Conservation (phyloP, 2,888 invertebrate genomes). For the Protula sp. region DNA sequence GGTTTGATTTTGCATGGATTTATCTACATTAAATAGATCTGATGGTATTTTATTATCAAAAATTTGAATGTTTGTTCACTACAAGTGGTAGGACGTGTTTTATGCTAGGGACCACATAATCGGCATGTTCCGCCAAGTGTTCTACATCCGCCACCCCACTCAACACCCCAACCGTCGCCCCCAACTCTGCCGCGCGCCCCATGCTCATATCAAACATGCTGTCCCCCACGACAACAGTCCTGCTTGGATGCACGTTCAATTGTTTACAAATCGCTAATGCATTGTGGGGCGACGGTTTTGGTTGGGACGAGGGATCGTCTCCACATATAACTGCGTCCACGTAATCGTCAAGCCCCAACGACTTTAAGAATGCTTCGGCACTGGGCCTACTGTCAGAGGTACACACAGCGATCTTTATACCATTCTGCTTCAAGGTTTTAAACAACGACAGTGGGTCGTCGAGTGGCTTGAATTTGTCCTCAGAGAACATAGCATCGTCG, state of each 20-base stretch:
- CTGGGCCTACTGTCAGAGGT: conserved; percentile 49
- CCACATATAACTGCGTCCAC: conserved; percentile 56
- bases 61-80: too few relatives aligned
- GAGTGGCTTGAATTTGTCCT: conserved; percentile 1
- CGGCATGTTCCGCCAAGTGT: conserved; percentile 34
- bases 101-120: conserved; percentile 38
- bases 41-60: too few relatives aligned
- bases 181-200: conserved; percentile 51
- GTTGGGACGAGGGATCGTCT: conserved; percentile 50
- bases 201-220: conserved; percentile 53
- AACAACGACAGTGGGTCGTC: conserved; percentile 12
- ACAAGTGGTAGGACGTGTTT: conserved; percentile 29
- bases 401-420: conserved; percentile 55
- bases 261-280: conserved; percentile 44
- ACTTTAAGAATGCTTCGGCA: conserved; percentile 31
- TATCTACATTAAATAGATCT: too few relatives aligned
- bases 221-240: conserved; percentile 54
- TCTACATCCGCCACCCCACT: conserved; percentile 39
- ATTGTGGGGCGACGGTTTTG: conserved; percentile 53
- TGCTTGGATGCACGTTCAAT: conserved; percentile 32
- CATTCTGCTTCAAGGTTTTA: conserved; percentile 40
- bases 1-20: too few relatives aligned
- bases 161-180: conserved; percentile 53
- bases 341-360: conserved; percentile 34
- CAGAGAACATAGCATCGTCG: not conserved